Conservation (phyloP, 2,797 vertebrate species). For the Platyrinchus mystaceus region DNA sequence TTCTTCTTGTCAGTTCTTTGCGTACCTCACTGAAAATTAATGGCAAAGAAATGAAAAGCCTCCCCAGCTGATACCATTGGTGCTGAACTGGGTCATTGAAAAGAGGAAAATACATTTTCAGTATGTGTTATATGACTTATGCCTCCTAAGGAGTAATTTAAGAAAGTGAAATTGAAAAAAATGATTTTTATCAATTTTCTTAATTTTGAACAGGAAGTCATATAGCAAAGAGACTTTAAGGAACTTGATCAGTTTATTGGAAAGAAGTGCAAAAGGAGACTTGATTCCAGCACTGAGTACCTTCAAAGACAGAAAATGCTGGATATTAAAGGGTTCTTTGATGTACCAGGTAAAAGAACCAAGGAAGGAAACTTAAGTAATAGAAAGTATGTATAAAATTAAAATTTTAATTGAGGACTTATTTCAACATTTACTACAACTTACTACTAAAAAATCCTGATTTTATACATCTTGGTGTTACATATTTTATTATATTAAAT, state of each 20-base stretch:
- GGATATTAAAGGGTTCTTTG: not conserved
- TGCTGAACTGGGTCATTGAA: not conserved
- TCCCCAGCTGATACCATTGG: not conserved
- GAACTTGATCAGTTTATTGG: not conserved
- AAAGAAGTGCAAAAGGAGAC: not conserved
- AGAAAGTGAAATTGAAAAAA: not conserved
- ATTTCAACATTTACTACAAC: not conserved
- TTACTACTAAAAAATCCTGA: not conserved
- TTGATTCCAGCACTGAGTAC: not conserved
- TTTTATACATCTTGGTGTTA: not conserved
- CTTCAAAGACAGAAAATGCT: not conserved
- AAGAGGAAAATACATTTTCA: not conserved
- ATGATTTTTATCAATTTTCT: not conserved
- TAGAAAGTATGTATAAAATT: not conserved
- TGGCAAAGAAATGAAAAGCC: not conserved
- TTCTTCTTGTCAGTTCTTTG: not conserved
- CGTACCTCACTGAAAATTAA: not conserved
- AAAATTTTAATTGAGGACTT: not conserved
- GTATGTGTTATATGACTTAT: not conserved
- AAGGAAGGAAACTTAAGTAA: not conserved
- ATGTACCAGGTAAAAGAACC: not conserved
- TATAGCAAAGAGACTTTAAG: not conserved
- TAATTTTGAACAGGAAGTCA: not conserved
- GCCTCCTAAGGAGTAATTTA: not conserved
- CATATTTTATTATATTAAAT: not conserved